Conservation (phyloP, 2,888 invertebrate genomes). For the Chymomyza amoena region DNA sequence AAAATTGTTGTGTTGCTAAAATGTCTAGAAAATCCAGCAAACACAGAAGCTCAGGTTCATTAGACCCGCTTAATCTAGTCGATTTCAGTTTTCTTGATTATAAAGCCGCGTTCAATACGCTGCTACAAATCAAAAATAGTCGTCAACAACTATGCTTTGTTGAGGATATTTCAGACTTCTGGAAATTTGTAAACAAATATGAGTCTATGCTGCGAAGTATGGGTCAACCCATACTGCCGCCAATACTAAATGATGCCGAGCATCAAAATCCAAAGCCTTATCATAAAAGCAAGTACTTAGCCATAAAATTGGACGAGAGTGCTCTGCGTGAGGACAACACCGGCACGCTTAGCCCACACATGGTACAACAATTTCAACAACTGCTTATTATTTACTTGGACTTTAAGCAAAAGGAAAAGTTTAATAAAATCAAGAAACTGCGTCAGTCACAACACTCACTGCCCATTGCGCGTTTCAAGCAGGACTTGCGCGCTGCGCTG, state of each 20-base stretch:
- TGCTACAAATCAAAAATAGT: conserved; percentile 78
- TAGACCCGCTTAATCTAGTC: conserved; percentile 55
- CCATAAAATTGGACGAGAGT: conserved; percentile 47
- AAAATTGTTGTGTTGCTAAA: neutral
- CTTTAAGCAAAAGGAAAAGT: conserved; percentile 94
- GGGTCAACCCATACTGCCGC: conserved; percentile 79
- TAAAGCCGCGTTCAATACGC: conserved; percentile 83
- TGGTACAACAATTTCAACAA: conserved; percentile 83
- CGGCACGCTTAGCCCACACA: conserved; percentile 78
- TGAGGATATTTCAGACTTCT: conserved; percentile 88
- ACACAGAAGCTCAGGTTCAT: neutral
- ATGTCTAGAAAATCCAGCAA: conserved; percentile 21
- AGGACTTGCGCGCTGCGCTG: conserved; percentile 87
- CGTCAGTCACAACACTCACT: conserved; percentile 88
- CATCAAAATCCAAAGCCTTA: conserved; percentile 37
- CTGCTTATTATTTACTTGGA: conserved; percentile 90
- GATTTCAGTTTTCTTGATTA: conserved; percentile 81
- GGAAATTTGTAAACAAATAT: conserved; percentile 92
- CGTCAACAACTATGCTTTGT: conserved; percentile 79
- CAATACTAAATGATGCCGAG: conserved; percentile 42
- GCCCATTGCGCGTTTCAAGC: conserved; percentile 91
- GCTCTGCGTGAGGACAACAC: conserved; percentile 17
- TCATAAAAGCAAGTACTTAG: conserved; percentile 69
- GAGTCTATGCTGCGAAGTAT: conserved; percentile 84
- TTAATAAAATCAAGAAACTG: conserved; percentile 90